Evolutionary conservation across 2,113 vertebrate species (phyloP).

Genomic region (Callaeas wilsoni): DNA sequence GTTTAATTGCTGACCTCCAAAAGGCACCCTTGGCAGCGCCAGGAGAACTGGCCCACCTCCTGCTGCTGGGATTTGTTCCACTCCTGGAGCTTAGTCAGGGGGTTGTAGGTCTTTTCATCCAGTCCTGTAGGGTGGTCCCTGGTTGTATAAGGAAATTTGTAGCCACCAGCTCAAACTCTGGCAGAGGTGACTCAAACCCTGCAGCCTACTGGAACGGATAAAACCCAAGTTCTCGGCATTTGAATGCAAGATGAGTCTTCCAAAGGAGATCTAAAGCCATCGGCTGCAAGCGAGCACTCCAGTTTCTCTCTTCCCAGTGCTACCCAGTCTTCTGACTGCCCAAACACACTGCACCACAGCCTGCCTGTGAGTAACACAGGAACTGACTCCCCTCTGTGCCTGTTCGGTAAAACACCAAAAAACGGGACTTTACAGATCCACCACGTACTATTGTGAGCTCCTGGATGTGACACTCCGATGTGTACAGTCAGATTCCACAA

Average conservation of each 20-base stretch:
- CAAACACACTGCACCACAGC: background rate
- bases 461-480: background rate
- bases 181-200: background rate
- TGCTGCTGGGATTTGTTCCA: background rate
- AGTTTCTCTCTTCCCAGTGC: background rate
- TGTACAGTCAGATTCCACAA: background rate
- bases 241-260: background rate
- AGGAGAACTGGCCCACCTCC: background rate
- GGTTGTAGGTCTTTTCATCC: background rate
- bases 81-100: background rate
- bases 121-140: background rate
- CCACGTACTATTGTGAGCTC: background rate
- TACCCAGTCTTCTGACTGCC: background rate
- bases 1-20: background rate
- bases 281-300: accelerated
- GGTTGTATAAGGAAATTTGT: background rate
- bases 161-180: background rate
- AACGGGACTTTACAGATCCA: background rate
- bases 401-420: background rate
- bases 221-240: accelerated
- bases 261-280: background rate
- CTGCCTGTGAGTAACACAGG: background rate
- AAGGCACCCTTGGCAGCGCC: accelerated
- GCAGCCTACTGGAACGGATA: background rate
- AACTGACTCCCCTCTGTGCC: accelerated